Base-by-base conservation (phyloP, 92 coral and sea anemone genomes). In the Epizoanthus stellaris region DNA sequence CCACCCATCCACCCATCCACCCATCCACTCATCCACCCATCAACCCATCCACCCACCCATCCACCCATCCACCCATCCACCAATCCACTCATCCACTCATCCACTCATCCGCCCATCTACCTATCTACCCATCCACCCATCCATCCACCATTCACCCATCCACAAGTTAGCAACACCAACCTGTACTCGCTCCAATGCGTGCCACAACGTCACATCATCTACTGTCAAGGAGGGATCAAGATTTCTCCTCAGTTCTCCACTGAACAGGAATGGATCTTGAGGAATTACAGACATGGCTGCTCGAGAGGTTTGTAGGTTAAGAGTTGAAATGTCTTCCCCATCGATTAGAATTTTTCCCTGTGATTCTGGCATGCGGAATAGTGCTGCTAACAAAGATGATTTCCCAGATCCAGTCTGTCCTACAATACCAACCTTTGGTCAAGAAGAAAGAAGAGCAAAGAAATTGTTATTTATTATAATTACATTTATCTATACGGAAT, bases 351-450 rank as follows among this genome's bases (percentile, higher is more conserved):
- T 43, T 62, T 60, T 77, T 10, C 82, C 82, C 0, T 77, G 23
- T 34, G 82, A 70, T 61, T 77, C 70, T 40, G 82, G 82, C 82
- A 77, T 62, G 11, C 70, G 69, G 20, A 77, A 77, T 34, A 77
- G 10, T 2, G 70, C 82, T 6, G 82, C 71, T 34, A 77, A 56
- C 21, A 77, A 65, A 23, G 82, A 77, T 8, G 82, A 77, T 39
- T 77, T 77, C 4, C 82, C 82, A 20, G 82, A 77, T 62, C 82
- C 82, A 12, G 82, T 60, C 30, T 77, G 70, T 62, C 82, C 82
- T 8, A 77, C 82, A 42, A 77, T 65, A 9, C 82, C 82, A 40
- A 77, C 71, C 82, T 77, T 60, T 25, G 6, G 39, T 60, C 9
- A 76, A 76, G 39, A 7, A 39, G 60, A 76, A 68, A 40, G 2